These are phyloP conservation scores for Camelus dromedarius DNA, from an alignment of 2,113 vertebrate genomes.

Conservation along the genomic window DNA sequence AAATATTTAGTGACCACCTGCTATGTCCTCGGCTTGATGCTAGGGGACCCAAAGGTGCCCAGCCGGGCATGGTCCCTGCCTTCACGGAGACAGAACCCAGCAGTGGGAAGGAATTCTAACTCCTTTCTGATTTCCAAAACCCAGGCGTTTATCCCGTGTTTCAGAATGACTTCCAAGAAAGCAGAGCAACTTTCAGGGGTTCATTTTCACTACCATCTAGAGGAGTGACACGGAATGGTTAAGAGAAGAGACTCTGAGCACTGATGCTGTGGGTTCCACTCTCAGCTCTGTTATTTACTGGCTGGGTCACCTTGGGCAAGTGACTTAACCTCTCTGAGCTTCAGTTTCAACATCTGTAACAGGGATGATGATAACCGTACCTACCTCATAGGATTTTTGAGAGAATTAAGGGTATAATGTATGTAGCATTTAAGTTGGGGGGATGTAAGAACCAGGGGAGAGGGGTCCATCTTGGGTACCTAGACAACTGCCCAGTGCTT, in stretches of 20 bases:
- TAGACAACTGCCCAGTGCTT: not conserved
- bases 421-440: not conserved
- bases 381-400: not conserved
- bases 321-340: not conserved
- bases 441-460: not conserved
- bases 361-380: not conserved
- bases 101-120: not conserved
- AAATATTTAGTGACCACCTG: not conserved
- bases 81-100: not conserved
- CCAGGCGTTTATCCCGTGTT: not conserved
- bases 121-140: not conserved
- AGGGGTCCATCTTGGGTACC: not conserved
- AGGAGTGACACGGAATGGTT: not conserved
- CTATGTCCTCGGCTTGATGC: not conserved
- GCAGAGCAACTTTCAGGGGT: not conserved
- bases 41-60: not conserved
- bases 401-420: not conserved
- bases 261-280: not conserved
- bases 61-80: too few species aligned
- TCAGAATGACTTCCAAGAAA: not conserved
- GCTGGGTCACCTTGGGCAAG: not conserved
- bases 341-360: not conserved
- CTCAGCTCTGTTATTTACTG: not conserved
- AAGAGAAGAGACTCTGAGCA: not conserved
- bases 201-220: not conserved